phyloP scores from a whole-genome alignment of 1,140 invertebrate species.

The Octopus bimaculoides region DNA sequence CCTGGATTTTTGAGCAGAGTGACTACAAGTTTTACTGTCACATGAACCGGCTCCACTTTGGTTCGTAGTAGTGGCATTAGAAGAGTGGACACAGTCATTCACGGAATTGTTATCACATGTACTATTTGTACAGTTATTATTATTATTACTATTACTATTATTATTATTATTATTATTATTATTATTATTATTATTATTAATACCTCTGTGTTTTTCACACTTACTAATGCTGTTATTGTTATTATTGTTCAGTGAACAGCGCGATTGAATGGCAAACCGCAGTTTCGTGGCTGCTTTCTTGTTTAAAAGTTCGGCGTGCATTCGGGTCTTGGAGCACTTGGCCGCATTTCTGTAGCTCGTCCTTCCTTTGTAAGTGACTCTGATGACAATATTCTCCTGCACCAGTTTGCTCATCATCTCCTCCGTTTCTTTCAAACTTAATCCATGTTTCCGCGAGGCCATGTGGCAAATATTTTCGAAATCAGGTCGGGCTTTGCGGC shows the following conservation, averaged over 20 bases:
- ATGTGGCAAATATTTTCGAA: slow-evolving; percentile 78
- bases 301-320: slow-evolving; percentile 44
- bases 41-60: no score
- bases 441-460: slow-evolving; percentile 70
- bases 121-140: background rate
- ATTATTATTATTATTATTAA: background rate
- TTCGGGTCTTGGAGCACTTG: slow-evolving; percentile 51
- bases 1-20: no score
- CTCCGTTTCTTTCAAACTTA: slow-evolving; percentile 70
- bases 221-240: background rate
- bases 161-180: background rate
- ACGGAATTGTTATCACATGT: no score
- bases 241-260: background rate
- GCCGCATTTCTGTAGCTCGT: slow-evolving; percentile 78
- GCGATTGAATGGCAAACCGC: slow-evolving; percentile 36
- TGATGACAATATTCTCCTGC: slow-evolving; percentile 73
- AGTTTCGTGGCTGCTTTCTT: slow-evolving; percentile 39
- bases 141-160: background rate
- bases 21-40: no score
- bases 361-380: slow-evolving; percentile 83
- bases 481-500: slow-evolving; percentile 79
- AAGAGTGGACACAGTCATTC: no score
- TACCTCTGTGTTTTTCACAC: background rate
- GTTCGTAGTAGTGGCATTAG: no score
- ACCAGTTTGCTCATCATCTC: slow-evolving; percentile 73